A percentile compares a stretch with the other conserved stretches of the same genome.
Conservation (phyloP, 2,888 invertebrate species). For the Diploptera punctata region DNA sequence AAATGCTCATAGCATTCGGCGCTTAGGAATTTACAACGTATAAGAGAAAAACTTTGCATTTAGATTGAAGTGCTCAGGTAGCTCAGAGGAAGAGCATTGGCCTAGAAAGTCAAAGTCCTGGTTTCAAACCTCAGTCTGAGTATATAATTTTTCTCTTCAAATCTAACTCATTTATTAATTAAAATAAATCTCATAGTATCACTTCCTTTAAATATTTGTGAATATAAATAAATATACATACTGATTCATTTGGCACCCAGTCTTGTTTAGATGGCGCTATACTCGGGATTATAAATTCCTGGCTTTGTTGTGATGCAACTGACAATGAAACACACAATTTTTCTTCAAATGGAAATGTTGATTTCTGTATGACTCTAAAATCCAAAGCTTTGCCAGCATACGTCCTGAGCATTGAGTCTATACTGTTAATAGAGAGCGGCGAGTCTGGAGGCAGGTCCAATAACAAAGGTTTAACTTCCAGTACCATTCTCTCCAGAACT, state of each 20-base stretch:
- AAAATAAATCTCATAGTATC: too few species aligned
- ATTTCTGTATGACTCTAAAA: conserved; percentile 60
- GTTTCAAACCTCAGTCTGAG: too few species aligned
- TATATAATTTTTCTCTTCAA: too few species aligned
- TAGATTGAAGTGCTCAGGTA: too few species aligned
- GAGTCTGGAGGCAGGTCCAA: conserved; percentile 43
- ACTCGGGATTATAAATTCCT: conserved; percentile 77
- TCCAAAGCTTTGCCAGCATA: conserved; percentile 84
- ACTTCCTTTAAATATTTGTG: too few species aligned
- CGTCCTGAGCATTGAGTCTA: conserved; percentile 57
- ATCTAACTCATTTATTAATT: too few species aligned
- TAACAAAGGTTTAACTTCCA: conserved; percentile 57
- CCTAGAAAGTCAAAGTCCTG: too few species aligned
- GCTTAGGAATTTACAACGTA: too few species aligned
- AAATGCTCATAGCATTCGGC: too few species aligned
- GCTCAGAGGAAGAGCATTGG: too few species aligned
- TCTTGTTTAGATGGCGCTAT: conserved; percentile 77
- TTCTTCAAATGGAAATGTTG: conserved; percentile 56
- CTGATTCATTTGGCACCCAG: conserved; percentile 81
- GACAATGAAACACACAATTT: conserved; percentile 68
- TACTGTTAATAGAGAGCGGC: conserved; percentile 45
- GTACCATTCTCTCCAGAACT: conserved; percentile 65
- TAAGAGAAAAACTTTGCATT: too few species aligned
- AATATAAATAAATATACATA: conserved; percentile 45
- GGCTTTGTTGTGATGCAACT: conserved; percentile 62